Conservation (phyloP, 2,113 vertebrate genomes). For the Microtus richardsoni region DNA sequence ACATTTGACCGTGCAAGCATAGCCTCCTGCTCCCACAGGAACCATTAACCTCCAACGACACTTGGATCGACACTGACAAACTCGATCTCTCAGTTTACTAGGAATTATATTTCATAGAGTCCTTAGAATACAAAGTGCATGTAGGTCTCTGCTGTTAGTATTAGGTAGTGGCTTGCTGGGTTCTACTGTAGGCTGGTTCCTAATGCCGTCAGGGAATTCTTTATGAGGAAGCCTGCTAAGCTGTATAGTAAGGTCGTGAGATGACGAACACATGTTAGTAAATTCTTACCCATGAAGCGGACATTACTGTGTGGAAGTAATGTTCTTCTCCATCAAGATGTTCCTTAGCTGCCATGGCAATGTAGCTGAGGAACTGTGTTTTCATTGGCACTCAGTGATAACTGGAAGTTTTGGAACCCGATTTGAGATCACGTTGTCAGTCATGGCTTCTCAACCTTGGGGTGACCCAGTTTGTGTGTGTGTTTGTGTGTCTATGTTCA, state of each 20-base stretch:
- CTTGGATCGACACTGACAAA: not conserved
- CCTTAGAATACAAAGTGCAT: not conserved
- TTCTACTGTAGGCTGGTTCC: not conserved
- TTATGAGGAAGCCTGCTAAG: not conserved
- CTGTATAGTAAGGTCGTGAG: not conserved
- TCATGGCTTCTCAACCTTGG: not conserved
- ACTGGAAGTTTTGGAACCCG: not conserved
- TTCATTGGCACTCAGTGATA: not conserved
- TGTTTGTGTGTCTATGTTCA: not conserved
- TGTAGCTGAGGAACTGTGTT: not conserved
- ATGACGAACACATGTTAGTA: not conserved
- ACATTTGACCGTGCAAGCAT: not conserved
- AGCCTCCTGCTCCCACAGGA: not conserved
- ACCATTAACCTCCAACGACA: not conserved
- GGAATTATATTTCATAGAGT: not conserved
- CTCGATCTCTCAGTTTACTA: not conserved
- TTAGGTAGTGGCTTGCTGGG: not conserved
- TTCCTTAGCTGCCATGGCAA: not conserved
- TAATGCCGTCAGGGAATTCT: not conserved
- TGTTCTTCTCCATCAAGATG: not conserved
- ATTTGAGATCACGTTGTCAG: not conserved
- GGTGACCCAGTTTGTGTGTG: not conserved
- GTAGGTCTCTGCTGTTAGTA: not conserved
- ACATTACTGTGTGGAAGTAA: not conserved
- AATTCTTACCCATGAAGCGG: not conserved